Base-by-base conservation (phyloP, 2,113 vertebrate species). In the Indri indri region DNA sequence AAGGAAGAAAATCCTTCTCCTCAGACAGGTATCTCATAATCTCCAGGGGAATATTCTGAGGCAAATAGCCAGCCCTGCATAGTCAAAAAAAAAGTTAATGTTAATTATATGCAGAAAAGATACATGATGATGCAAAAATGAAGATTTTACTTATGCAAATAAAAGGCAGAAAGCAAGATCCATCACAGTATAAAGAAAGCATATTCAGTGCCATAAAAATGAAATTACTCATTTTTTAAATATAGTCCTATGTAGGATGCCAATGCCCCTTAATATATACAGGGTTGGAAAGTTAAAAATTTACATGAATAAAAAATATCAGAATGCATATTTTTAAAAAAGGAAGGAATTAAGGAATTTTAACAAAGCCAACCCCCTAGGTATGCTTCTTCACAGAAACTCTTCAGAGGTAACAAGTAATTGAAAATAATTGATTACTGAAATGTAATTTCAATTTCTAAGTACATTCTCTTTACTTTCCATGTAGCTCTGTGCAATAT, bases 1-100 rank as follows among this genome's bases (percentile, higher is more conserved):
- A 99, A 66, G 99, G 99, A 95, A 99, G 99, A 98, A 99, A 99
- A 99, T 99, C 99, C 93, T 99, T 99, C 98, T 99, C 99, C 91
- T 99, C 99, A 65, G 99, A 99, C 97, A 99, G 98, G 97, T 99
- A 99, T 97, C 98, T 99, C 98, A 99, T 99, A 97, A 99, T 99
- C 99, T 99, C 99, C 97, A 99, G 97, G 79, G 99, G 99, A 92
- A 99, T 98, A 96, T 99, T 99, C 98, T 99, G 99, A 96, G 99
- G 99, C 98, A 99, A 99, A 99, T 99, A 99, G 79, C 99, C 99
- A 61, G 99, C 99, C 98, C 99, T 99, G 98, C 32, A 98, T 52
- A 98, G 96, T 80, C 98, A 97, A 23, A 98, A 97, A 98, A 98
- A 12, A 98, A 97, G 65, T 80, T 65, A 94, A 87, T 89, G 97